Conservation (phyloP, 2,888 invertebrate genomes). For the Choreutis nemorana region DNA sequence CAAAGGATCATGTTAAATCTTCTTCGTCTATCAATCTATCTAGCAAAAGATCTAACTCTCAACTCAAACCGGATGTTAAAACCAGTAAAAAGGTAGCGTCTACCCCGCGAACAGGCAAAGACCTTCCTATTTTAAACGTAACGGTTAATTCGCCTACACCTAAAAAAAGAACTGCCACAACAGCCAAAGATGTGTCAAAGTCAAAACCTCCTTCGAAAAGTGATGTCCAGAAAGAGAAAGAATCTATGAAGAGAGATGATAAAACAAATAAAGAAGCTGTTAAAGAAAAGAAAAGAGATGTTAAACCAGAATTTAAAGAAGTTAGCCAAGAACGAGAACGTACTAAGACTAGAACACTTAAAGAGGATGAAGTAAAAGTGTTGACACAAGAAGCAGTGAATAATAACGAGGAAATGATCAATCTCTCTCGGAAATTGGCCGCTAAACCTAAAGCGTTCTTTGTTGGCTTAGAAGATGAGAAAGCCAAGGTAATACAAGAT, state of each 20-base stretch:
- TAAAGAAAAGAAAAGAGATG: slow-evolving; percentile 7
- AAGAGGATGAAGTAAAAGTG: slow-evolving; percentile 48
- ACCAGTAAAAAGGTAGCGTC: slow-evolving; percentile 13
- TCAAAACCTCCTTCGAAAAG: slow-evolving; percentile 8
- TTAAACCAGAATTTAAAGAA: slow-evolving; percentile 8
- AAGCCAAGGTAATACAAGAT: slow-evolving; percentile 20
- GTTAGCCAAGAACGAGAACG: slow-evolving; percentile 23
- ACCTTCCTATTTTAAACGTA: slow-evolving; percentile 25
- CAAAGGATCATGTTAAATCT: slow-evolving; percentile 17
- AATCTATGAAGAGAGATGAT: slow-evolving; percentile 4
- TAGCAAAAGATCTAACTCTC: background rate
- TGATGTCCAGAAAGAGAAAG: slow-evolving; percentile 2
- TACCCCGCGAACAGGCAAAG: slow-evolving; percentile 16
- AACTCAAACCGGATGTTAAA: slow-evolving; percentile 11
- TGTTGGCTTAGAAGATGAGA: slow-evolving; percentile 32
- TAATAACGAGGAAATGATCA: slow-evolving; percentile 44
- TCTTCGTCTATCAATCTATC: background rate
- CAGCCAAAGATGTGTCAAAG: slow-evolving; percentile 10
- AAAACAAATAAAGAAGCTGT: slow-evolving; percentile 8
- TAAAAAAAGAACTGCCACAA: slow-evolving; percentile 14
- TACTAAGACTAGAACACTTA: slow-evolving; percentile 46
- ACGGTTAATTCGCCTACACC: slow-evolving; percentile 41
- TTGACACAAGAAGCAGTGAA: slow-evolving; percentile 32
- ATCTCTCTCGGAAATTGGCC: slow-evolving; percentile 26
- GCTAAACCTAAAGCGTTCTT: slow-evolving; percentile 52